Percentiles rank a stretch among this genome's conserved stretches.
Evolutionary conservation across 2,797 vertebrate genomes (phyloP).

Genomic region (Diplodus puntazzo): DNA sequence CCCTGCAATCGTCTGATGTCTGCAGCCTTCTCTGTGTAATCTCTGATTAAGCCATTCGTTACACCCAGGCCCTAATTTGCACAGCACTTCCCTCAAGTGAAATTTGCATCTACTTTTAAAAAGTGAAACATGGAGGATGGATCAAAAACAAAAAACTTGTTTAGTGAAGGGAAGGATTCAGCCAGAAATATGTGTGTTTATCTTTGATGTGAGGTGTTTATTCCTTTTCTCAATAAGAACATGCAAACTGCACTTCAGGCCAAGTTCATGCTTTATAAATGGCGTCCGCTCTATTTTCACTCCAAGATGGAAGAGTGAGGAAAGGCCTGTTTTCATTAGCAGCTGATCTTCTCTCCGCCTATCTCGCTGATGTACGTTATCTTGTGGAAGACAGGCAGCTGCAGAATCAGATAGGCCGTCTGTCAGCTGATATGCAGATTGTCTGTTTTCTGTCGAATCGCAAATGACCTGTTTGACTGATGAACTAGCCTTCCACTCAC

Average conservation of each 20-base stretch:
- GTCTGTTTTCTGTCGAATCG: constrained; percentile 22
- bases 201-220: constrained; percentile 53
- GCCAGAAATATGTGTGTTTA: constrained; percentile 33
- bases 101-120: constrained; percentile 51
- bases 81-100: constrained; percentile 63
- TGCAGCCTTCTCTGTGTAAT: constrained; percentile 55
- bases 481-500: constrained; percentile 19
- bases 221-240: constrained; percentile 37
- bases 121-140: constrained; percentile 39
- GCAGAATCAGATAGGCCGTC: constrained; percentile 47
- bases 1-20: constrained; percentile 44
- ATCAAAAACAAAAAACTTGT: constrained; percentile 52
- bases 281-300: constrained; percentile 31
- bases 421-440: constrained; percentile 45
- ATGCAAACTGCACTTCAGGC: constrained; percentile 31
- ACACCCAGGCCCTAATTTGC: constrained; percentile 62
- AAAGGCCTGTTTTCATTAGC: constrained; percentile 52
- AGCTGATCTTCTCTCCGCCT: constrained; percentile 29
- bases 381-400: constrained; percentile 38
- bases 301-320: constrained; percentile 28
- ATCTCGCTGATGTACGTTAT: constrained; percentile 51
- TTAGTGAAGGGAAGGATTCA: constrained; percentile 31
- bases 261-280: constrained; percentile 46
- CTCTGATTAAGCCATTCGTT: constrained; percentile 69
- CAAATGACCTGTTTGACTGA: constrained; percentile 17